phyloP scores from a whole-genome alignment of 1,140 invertebrate species.

The Aphis craccivora region DNA sequence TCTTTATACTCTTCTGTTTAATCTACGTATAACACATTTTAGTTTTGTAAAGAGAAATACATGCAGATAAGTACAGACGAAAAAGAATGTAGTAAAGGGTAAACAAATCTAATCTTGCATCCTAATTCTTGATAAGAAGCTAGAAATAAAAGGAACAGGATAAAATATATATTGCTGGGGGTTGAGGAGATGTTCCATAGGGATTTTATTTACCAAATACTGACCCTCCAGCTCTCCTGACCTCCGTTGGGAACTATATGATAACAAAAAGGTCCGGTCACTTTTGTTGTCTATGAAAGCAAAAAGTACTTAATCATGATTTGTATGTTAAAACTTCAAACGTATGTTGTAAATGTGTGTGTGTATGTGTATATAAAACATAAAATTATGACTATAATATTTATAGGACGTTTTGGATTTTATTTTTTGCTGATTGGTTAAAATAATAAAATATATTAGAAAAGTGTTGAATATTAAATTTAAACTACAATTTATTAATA shows the following conservation, averaged over 20 bases:
- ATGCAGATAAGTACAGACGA: not conserved
- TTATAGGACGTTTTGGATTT: not conserved
- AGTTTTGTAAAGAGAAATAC: not conserved
- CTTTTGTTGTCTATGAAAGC: constrained; percentile 37
- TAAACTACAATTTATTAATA: not conserved
- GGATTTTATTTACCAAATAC: constrained; percentile 50
- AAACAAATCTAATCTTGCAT: constrained; percentile 23
- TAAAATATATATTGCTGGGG: constrained; percentile 2
- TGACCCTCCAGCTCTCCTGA: not conserved
- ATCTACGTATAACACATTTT: not conserved
- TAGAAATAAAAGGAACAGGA: constrained; percentile 15
- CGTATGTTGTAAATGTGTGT: constrained; percentile 16
- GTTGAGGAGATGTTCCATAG: not conserved
- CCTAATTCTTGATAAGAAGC: constrained; percentile 35
- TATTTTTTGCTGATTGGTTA: not conserved
- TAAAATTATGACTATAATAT: not conserved
- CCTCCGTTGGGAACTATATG: constrained; percentile 4
- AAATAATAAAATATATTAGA: not conserved
- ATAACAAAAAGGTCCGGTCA: constrained; percentile 48
- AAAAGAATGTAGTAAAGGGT: not conserved
- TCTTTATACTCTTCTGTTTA: not conserved
- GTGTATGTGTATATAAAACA: not conserved
- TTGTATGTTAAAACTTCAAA: constrained; percentile 37
- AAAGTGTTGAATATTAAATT: not conserved
- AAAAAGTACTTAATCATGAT: constrained; percentile 50